Base-by-base conservation (phyloP, 2,797 vertebrate species). In the Percopsis omiscomaycus region DNA sequence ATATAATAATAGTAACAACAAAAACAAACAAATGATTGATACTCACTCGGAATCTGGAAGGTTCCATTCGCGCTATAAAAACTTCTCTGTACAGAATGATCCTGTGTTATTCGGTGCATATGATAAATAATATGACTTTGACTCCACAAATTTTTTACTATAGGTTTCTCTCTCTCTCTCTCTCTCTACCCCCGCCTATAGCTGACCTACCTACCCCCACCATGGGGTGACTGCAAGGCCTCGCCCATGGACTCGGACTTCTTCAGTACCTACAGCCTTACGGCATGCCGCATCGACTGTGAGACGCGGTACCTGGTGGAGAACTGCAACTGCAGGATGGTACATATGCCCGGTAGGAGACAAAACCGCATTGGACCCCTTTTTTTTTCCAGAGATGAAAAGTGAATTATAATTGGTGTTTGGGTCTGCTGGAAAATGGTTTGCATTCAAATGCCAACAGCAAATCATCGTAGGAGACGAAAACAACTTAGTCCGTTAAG, bases 321-420 rank as follows among this genome's bases (percentile, higher is more conserved):
- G 89, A 99, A 99, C 91, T 99, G 97, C 91, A 99, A 99, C 92
- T 99, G 97, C 82, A 95, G 97, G 79, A 99, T 99, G 97, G 97
- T 99, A 51, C 97, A 99, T 81, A 99, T 99, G 97, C 97, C 96
- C 9, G 97, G 97, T 98, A 92, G 66, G 91, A 42, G 37, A 46
- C 53, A 32, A 48, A 13, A 11, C 27, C 11, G 2, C 13, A 22
- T 9, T 15, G 13, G 29, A 30, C 53, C 2, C 32, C 53, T 5
- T 14, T 13, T 16, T 5, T 8, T 2, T 16, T 4, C n/a, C 46
- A 11, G 9, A 55, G 10, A 59, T 59, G 37, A 44, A 32, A 16
- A 65, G 12, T 55, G 32, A 56, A 11, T 1, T 3, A 10, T 15
- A 27, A 45, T 53, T 37, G 46, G 12, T 55, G 27, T 32, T 55